Evolutionary conservation across 2,797 vertebrate genomes (phyloP).

Genomic region (Mus caroli): DNA sequence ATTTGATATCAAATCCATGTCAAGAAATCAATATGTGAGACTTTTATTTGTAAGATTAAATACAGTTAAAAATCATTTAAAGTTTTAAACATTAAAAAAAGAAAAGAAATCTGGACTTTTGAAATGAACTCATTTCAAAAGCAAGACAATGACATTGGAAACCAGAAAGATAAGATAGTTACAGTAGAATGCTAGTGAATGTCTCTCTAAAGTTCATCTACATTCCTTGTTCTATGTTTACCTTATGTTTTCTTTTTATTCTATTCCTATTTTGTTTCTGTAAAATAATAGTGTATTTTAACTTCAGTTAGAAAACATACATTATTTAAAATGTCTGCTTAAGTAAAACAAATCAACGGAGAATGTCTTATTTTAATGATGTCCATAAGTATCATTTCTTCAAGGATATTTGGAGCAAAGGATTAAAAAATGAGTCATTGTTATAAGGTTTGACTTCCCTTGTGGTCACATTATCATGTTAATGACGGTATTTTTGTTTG

Average conservation of each 20-base stretch:
- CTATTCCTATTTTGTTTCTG: neutral
- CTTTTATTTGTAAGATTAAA: constrained; percentile 50
- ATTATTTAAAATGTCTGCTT: constrained; percentile 50
- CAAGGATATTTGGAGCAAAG: constrained; percentile 48
- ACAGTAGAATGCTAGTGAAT: constrained; percentile 50
- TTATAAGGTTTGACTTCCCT: neutral
- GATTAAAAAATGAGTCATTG: constrained; percentile 27
- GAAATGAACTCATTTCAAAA: constrained; percentile 57
- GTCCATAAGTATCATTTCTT: constrained; percentile 13
- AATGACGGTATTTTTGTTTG: neutral
- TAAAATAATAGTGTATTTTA: neutral
- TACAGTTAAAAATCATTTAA: neutral
- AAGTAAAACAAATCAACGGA: constrained; percentile 64
- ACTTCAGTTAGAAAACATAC: neutral
- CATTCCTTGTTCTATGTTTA: constrained; percentile 44
- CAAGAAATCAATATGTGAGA: constrained; percentile 50
- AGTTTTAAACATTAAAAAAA: constrained; percentile 7
- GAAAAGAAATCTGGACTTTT: neutral
- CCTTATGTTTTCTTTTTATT: neutral
- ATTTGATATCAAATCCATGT: neutral
- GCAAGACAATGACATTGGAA: neutral
- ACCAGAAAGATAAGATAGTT: constrained; percentile 51
- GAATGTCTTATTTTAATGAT: neutral
- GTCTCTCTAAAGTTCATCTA: constrained; percentile 57
- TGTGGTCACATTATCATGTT: constrained; percentile 10